phyloP scores from a whole-genome alignment of 2,797 vertebrate species.

The Lates japonicus region DNA sequence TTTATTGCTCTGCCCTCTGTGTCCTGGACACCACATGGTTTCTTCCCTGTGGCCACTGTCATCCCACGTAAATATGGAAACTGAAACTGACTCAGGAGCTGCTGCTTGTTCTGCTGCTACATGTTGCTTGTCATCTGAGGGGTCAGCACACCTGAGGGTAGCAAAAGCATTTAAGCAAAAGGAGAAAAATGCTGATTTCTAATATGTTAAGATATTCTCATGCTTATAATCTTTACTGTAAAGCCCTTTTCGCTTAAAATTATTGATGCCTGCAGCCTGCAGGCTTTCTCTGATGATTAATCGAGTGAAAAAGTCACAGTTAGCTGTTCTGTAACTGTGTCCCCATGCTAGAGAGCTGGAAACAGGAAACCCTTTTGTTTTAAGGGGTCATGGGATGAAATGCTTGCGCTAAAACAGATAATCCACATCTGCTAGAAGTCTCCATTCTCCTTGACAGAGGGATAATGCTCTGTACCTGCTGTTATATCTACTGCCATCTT shows the following conservation, averaged over 20 bases:
- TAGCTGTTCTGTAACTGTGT: slow-evolving; percentile 53
- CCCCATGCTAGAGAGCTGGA: slow-evolving; percentile 4
- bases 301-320: slow-evolving; percentile 55
- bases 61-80: slow-evolving; percentile 10
- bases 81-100: slow-evolving; percentile 27
- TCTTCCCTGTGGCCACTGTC: slow-evolving; percentile 11
- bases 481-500: slow-evolving; percentile 75
- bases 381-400: slow-evolving; percentile 38
- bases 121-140: slow-evolving; percentile 47
- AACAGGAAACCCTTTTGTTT: slow-evolving; percentile 63
- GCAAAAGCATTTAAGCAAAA: slow-evolving; percentile 57
- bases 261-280: slow-evolving; percentile 56
- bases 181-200: slow-evolving; percentile 54
- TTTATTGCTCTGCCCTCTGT: background rate
- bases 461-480: slow-evolving; percentile 75
- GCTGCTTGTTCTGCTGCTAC: slow-evolving; percentile 31
- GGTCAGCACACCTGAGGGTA: slow-evolving; percentile 44
- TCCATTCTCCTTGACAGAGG: slow-evolving; percentile 72
- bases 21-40: background rate
- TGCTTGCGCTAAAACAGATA: slow-evolving; percentile 63
- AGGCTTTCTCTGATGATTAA: slow-evolving; percentile 58
- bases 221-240: slow-evolving; percentile 55
- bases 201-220: slow-evolving; percentile 47
- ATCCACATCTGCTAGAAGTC: slow-evolving; percentile 70
- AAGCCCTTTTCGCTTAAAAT: slow-evolving; percentile 53